Base-by-base conservation (phyloP, 2,888 invertebrate species). In the Frankliniella fusca region DNA sequence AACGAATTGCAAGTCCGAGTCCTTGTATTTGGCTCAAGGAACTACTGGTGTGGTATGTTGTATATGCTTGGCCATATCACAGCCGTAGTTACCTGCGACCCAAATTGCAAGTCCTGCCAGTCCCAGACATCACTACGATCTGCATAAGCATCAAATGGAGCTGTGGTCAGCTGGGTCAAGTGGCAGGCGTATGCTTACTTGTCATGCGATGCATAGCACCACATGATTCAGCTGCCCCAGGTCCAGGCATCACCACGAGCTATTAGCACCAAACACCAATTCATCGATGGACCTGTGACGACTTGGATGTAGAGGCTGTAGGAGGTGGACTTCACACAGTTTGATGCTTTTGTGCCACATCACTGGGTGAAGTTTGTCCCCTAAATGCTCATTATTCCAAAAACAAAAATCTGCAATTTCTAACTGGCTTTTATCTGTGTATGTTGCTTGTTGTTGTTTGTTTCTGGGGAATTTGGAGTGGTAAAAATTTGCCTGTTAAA, bases 11-110 rank as follows among this genome's bases (percentile, higher is more conserved):
- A 38, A 38, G 38, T 38, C 5, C 38, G 38, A 38, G 38, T 38
- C 81, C 70, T 70, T 70, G 70, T 70, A 23, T 70, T 70, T 70
- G 70, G 70, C 23, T 84, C 86, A 88, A 88, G 88, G 88, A 89
- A 88, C 88, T 88, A 86, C 86, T 86, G 87, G 86, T 88, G 88
- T 87, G 88, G 87, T 88, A 85, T 88, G 87, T 84, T 83, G 11
- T 83, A 84, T 84, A 84, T 80, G 83, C 48, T 49, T 15, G 81
- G 80, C 83, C 86, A 86, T 88, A 88, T 88, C 88, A 88, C 88
- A 88, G 88, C 87, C 85, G 85, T 87, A 88, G 88, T 88, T 88
- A 86, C 88, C 87, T 87, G 85, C 83, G 83, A 81, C 50, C 38
- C 81, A 70, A 70, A n/a, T 23, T 23, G 23, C 70, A 70, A 70